Evolutionary conservation across 2,797 vertebrate genomes (phyloP), one percentile per base, ranked within the genome.

Genomic region (Mastacembelus armatus): DNA sequence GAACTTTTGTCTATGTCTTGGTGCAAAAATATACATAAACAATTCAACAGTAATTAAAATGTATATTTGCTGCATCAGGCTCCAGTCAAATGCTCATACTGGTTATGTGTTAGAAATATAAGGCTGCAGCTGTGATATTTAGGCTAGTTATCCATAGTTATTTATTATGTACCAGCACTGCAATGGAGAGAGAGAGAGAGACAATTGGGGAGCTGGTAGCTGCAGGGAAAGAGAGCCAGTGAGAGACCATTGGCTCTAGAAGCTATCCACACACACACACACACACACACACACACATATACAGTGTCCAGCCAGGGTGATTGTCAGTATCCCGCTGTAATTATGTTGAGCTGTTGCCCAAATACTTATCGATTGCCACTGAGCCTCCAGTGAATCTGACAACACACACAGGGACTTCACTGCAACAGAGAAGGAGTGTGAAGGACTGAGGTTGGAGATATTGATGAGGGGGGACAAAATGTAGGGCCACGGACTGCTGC

Each of bases 301-400:
- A 57, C 51, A 55, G 8, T 67, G 64, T 77, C 71, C 74, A 51
- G 38, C 29, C 36, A 43, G 74, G 71, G 63, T 65, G 72, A 86
- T 78, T 80, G 74, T 79, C 73, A 43, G 75, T 85, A 84, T 88
- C 80, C 83, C 78, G 59, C 83, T 77, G 76, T 88, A 88, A 88
- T 89, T 80, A 89, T 82, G 80, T 86, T 88, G 88, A 89, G 79
- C 77, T 50, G 22, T 60, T 89, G 86, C 84, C 86, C 81, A 88
- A 88, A 89, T 88, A 80, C 81, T 73, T 85, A 89, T 89, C 39
- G 88, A 89, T 88, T 79, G 63, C 72, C 62, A 65, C 78, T 67
- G 74, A 78, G 79, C 76, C 57, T 70, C 58, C 39, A 67, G 39
- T 81, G 82, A 79, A 72, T 69, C 73, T 75, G 71, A 77, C 71